A percentile compares a stretch with the other conserved stretches of the same genome.
Evolutionary conservation across 1,140 invertebrate genomes (phyloP).

Genomic region (Drosophila sturtevanti): DNA sequence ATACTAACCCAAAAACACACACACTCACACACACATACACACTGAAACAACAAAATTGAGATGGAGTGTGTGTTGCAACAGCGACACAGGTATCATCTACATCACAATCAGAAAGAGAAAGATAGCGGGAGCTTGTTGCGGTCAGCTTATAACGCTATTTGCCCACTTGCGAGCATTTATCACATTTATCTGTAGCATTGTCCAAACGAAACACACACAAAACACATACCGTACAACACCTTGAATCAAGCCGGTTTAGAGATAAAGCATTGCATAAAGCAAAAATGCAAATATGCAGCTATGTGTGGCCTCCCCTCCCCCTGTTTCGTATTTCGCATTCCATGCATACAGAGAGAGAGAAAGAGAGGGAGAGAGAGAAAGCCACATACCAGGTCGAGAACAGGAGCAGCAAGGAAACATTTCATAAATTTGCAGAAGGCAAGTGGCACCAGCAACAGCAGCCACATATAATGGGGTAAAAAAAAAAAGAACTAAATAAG

Average conservation of each 20-base stretch:
- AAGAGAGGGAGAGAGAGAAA: too few relatives aligned
- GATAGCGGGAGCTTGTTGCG: constrained; percentile 57
- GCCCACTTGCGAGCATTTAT: constrained; percentile 69
- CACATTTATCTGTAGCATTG: constrained; percentile 70
- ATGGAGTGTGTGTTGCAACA: constrained; percentile 1
- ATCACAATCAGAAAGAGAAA: neutral
- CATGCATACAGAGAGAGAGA: neutral
- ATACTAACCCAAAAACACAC: constrained; percentile 8
- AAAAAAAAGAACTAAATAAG: constrained; percentile 63
- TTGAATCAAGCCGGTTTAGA: constrained; percentile 32
- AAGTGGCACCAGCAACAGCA: constrained; percentile 17
- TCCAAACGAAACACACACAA: constrained; percentile 5
- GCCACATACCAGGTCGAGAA: constrained; percentile 19
- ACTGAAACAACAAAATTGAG: constrained; percentile 31
- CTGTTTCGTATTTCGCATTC: constrained; percentile 51
- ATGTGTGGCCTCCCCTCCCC: constrained; percentile 41
- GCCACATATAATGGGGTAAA: constrained; percentile 17
- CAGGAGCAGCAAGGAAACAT: constrained; percentile 28
- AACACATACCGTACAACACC: constrained; percentile 33
- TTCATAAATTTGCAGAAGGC: constrained; percentile 63
- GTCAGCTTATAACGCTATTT: constrained; percentile 77
- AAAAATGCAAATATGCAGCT: constrained; percentile 70
- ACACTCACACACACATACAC: constrained; percentile 12
- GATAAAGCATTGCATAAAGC: constrained; percentile 68
- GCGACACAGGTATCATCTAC: constrained; percentile 29